These are phyloP conservation scores for Darevskia mixta DNA, from an alignment of 2,797 vertebrate species.

Conservation along the genomic window DNA sequence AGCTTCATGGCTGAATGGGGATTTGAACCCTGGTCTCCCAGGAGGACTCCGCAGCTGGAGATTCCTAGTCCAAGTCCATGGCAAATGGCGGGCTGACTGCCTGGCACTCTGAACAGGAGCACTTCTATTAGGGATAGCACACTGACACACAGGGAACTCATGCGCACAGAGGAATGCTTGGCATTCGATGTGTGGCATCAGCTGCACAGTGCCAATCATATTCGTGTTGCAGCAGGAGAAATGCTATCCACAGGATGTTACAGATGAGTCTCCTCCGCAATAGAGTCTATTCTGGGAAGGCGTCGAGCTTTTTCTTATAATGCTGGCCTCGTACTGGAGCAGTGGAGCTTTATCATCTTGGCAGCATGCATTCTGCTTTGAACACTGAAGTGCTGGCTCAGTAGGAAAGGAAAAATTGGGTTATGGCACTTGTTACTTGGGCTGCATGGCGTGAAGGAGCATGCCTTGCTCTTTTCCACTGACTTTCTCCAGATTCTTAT, in stretches of 20 bases:
- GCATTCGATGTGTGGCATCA: background rate
- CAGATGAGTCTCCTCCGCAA: background rate
- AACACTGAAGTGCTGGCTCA: background rate
- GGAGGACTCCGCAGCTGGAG: no score
- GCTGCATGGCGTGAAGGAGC: background rate
- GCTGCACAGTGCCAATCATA: background rate
- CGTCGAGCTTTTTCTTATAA: background rate
- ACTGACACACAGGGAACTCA: no score
- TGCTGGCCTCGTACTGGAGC: conserved; percentile 7
- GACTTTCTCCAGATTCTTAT: no score
- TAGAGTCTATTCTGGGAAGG: conserved; percentile 3
- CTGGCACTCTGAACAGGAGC: background rate
- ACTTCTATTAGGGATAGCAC: background rate
- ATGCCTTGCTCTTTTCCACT: background rate
- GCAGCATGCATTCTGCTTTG: conserved; percentile 14
- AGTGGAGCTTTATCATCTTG: background rate
- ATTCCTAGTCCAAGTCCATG: no score
- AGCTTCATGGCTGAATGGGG: no score
- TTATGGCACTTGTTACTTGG: background rate
- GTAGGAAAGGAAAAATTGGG: conserved; percentile 1
- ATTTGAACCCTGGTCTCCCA: no score
- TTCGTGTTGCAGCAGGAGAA: background rate
- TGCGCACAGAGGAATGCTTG: background rate
- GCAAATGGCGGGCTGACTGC: background rate
- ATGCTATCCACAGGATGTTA: background rate